These are phyloP conservation scores for Lepetodrilus schrolli DNA, from an alignment of 2,888 invertebrate genomes.

Conservation along the genomic window DNA sequence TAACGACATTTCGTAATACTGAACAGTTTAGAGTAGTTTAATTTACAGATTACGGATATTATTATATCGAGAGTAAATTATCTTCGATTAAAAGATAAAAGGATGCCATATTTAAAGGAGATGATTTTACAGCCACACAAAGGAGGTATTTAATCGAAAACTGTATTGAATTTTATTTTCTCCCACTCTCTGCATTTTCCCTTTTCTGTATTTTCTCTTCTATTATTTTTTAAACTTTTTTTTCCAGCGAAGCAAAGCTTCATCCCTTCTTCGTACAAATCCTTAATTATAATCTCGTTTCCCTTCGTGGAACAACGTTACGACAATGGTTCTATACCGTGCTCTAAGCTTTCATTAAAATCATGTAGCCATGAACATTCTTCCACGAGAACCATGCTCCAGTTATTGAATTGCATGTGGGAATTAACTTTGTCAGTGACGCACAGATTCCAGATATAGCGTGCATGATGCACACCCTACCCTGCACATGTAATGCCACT, in stretches of 20 bases:
- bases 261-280: background rate
- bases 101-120: background rate
- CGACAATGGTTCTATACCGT: too few species aligned
- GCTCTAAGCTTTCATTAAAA: too few species aligned
- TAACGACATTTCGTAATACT: background rate
- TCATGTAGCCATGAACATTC: too few species aligned
- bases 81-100: constrained; percentile 7
- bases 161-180: background rate
- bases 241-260: too few species aligned
- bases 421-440: too few species aligned
- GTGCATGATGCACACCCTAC: too few species aligned
- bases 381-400: too few species aligned
- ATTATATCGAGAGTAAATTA: background rate
- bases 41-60: constrained; percentile 8
- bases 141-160: background rate
- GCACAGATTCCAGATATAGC: too few species aligned
- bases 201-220: background rate
- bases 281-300: too few species aligned
- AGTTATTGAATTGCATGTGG: too few species aligned
- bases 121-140: background rate
- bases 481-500: too few species aligned
- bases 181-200: background rate
- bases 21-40: constrained; percentile 10
- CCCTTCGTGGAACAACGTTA: too few species aligned
- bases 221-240: background rate